Base-by-base conservation (phyloP, 1,140 invertebrate species). In the Microplitis mediator region DNA sequence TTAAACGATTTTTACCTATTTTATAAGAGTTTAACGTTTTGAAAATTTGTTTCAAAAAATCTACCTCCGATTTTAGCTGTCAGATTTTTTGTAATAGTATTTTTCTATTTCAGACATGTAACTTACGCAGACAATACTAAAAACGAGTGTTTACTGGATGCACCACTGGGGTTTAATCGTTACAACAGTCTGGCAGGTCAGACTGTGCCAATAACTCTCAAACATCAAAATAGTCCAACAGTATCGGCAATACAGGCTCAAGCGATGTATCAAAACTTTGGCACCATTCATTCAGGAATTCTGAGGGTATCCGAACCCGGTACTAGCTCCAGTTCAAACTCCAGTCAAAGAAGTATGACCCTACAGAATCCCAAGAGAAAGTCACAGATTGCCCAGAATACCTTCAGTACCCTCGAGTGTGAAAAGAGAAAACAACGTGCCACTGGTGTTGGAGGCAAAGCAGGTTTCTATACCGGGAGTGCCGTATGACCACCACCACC, bases 401-500 rank as follows among this genome's bases (percentile, higher is more conserved):
- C 85, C 0, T 87, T 87, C 50, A 87, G 85, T 74, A 87, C 86
- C 8, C 81, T 87, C 77, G 86, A 87, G 35, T 87, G 85, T 62
- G 85, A 87, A 69, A 82, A 79, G 69, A 78, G 80, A 31, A 84
- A 84, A 69, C 76, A 51, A 50, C 60, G 84, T 0, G 81, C 72
- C 13, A 77, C 81, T 6, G 83, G 80, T 0, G n/a, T 83, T 23
- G 71, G 79, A 9, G 79, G 76, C 32, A 86, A 86, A 65, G 69
- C 78, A 50, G 77, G 80, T 13, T 86, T 86, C 39, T 86, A 85
- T 23, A 79, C 82, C 1, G 86, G 85, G 6, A 87, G 85, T 68
- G 86, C 86, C 6, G 86, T 87, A 87, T 87, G 86, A 87, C 85
- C 84, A 77, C 84, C 85, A 81, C 79, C 83, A 9, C 82, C 84